Evolutionary conservation across 1,140 invertebrate genomes (phyloP), one percentile per base, ranked within the genome.

Genomic region (Apis dorsata): DNA sequence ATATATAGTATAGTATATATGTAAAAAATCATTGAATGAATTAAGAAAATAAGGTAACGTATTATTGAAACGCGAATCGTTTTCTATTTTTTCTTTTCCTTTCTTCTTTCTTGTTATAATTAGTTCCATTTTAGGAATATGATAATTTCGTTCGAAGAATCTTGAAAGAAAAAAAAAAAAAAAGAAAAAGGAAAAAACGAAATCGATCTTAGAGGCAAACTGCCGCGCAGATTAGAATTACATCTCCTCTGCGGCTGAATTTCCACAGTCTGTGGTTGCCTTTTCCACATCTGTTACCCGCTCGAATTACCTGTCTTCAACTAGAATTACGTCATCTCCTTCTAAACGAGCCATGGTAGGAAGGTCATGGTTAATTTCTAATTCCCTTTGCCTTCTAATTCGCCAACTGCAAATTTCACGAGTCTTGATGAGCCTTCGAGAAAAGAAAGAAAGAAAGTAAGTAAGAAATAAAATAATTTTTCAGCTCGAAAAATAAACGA

Each of bases 191-290:
- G 15, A 44, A 59, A 44, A 9, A n/a, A 59, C 44, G 71, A 73
- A 73, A 73, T 44, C 28, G 28, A 73, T 60, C 55, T 44, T 17
- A n/a, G 9, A 12, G 44, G 19, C 19, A 10, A 34, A 34, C 55
- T 70, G n/a, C n/a, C 44, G 71, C 71, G 28, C 71, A 73, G 71
- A 60, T 73, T 72, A 24, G 51, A 57, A 72, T 57, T 10, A 44
- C 12, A 28, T 73, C 55, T 44, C 17, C n/a, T 34, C 19, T 44
- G 55, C 55, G 71, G 71, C 28, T 59, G 28, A 60, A 59, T 44
- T 60, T 73, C 55, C 55, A 60, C 21, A 60, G 28, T 15, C 55
- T 59, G 55, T 34, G 71, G 71, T 60, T 3, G 55, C 21, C 55
- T 73, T 59, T 59, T 44, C 11, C 55, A n/a, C 55, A 15, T 15